These are phyloP conservation scores for Eristalis arbustorum DNA, from an alignment of 2,888 invertebrate genomes.

Conservation along the genomic window DNA sequence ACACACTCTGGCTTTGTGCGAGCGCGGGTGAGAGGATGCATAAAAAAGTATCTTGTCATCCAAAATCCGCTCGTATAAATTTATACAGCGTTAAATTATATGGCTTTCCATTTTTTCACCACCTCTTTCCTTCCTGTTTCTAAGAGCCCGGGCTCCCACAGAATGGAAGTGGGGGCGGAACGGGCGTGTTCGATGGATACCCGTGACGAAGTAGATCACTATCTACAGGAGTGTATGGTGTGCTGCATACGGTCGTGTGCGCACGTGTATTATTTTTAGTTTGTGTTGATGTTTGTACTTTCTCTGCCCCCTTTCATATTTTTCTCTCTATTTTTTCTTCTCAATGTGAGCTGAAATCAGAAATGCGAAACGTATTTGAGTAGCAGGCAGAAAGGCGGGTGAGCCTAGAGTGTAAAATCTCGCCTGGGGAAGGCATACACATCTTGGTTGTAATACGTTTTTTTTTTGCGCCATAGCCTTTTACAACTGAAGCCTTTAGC, in stretches of 20 bases:
- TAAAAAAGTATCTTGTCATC: slow-evolving; percentile 52
- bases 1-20: background rate
- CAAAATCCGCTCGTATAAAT: slow-evolving; percentile 65
- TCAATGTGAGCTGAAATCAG: slow-evolving; percentile 58
- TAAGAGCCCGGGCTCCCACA: background rate
- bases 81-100: slow-evolving; percentile 69
- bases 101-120: slow-evolving; percentile 21
- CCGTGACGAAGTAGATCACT: slow-evolving; percentile 59
- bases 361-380: slow-evolving; percentile 61
- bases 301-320: slow-evolving; percentile 15
- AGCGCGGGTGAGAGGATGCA: slow-evolving; percentile 18
- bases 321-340: background rate
- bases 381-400: slow-evolving; percentile 31
- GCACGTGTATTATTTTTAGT: slow-evolving; percentile 47
- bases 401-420: slow-evolving; percentile 34
- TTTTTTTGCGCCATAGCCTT: slow-evolving; percentile 11
- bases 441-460: background rate
- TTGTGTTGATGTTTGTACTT: slow-evolving; percentile 57
- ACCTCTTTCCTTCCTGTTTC: background rate
- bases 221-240: slow-evolving; percentile 42
- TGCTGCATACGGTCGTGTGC: background rate
- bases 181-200: slow-evolving; percentile 1
- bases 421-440: slow-evolving; percentile 56
- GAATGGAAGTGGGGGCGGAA: too few relatives aligned
- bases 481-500: slow-evolving; percentile 67